phyloP scores from a whole-genome alignment of 2,888 invertebrate species.

The Protonemura montana region DNA sequence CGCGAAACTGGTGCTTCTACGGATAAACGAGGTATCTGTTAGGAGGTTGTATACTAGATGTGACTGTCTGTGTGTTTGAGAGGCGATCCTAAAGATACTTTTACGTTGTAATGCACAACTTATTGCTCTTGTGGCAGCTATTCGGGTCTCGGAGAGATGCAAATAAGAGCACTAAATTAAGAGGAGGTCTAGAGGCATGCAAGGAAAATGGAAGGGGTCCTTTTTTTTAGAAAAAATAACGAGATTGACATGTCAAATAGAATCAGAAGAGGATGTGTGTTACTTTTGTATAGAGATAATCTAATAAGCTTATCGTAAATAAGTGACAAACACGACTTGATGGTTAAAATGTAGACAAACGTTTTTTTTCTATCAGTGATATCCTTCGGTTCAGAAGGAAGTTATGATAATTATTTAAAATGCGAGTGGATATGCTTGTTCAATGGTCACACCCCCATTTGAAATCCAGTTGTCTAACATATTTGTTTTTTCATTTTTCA shows the following conservation, averaged over 20 bases:
- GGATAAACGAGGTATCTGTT: background rate
- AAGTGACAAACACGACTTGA: background rate
- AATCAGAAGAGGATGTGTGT: background rate
- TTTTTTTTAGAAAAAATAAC: background rate
- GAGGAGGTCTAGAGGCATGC: background rate
- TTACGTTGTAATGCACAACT: slow-evolving; percentile 9
- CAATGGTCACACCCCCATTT: too few species aligned
- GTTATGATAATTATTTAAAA: background rate
- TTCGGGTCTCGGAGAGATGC: slow-evolving; percentile 20
- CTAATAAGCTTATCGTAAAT: background rate
- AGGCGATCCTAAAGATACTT: slow-evolving; percentile 2
- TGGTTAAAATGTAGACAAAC: background rate
- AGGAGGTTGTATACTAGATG: background rate
- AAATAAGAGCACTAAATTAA: slow-evolving; percentile 23
- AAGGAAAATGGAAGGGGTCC: background rate
- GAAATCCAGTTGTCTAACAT: too few species aligned
- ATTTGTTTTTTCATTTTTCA: too few species aligned
- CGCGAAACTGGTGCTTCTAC: slow-evolving; percentile 22
- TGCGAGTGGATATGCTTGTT: background rate
- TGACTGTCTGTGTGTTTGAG: background rate
- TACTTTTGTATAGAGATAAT: background rate
- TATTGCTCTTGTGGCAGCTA: slow-evolving; percentile 18
- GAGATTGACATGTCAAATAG: slow-evolving; percentile 1
- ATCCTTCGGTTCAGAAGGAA: background rate
- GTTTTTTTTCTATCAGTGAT: background rate